phyloP scores from a whole-genome alignment of 2,797 vertebrate species.

The Chrosomus eos region DNA sequence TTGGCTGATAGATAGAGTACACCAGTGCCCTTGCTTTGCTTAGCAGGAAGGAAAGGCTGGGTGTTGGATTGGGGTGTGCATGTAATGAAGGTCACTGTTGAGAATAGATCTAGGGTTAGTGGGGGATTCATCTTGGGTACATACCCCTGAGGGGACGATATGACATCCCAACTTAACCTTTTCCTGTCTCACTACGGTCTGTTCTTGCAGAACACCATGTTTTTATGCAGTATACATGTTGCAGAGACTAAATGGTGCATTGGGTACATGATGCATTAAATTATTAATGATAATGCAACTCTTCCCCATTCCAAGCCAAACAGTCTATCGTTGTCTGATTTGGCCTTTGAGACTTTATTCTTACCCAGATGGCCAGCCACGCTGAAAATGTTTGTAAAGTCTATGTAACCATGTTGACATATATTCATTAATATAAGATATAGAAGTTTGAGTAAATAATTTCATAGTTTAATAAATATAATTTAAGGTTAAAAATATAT shows the following conservation, averaged over 20 bases:
- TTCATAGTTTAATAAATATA: too few relatives aligned
- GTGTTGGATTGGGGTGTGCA: neutral
- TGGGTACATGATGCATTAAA: neutral
- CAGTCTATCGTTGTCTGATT: slow-evolving; percentile 13
- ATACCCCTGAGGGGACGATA: neutral
- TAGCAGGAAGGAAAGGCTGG: slow-evolving; percentile 46
- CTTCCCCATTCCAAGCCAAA: neutral
- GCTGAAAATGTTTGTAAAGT: neutral
- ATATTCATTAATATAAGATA: too few relatives aligned
- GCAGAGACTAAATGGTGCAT: neutral
- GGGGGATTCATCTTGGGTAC: slow-evolving; percentile 14
- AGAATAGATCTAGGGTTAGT: slow-evolving; percentile 19
- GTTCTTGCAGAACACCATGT: neutral
- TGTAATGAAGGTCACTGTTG: slow-evolving; percentile 12
- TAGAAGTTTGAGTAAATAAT: too few relatives aligned
- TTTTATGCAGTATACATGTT: neutral
- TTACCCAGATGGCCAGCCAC: neutral
- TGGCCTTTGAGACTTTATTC: neutral
- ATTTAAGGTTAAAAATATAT: too few relatives aligned
- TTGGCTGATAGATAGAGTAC: slow-evolving; percentile 89
- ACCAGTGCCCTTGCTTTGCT: slow-evolving; percentile 83
- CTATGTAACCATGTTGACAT: too few relatives aligned
- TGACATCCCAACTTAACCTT: slow-evolving; percentile 33
- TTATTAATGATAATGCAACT: slow-evolving; percentile 19
- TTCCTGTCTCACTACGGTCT: neutral